Base-by-base conservation (phyloP, 37 sponge, comb jelly and placozoan genomes). In the Eunapius fragilis region DNA sequence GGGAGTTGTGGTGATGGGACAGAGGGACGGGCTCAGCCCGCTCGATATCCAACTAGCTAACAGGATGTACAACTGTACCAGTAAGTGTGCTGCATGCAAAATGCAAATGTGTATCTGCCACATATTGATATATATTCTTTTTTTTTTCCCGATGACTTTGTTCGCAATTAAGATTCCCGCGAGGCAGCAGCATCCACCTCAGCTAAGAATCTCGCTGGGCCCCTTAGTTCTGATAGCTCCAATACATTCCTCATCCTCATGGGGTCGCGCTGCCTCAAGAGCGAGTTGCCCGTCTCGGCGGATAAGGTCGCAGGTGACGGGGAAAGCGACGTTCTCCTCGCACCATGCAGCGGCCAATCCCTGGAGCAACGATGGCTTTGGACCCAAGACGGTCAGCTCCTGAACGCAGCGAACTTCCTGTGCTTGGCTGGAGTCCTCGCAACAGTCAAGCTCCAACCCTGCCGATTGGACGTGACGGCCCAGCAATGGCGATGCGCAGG, bases 41-140 rank as follows among this genome's bases (percentile, higher is more conserved):
- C 31, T 78, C 27, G 93, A 93, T 69, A 93, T 93, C 38, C 47
- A 76, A 49, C 93, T 85, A 72, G 90, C 93, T 9, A 89, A 86
- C 77, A 31, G 76, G 23, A 38, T 93, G 74, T 93, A 89, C 87
- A 71, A 91, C 30, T 91, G 92, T 37, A 23, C 34, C 32, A 72
- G 92, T 91, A 70, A 74, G 75, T 33, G 25, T 24, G n/a, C n/a
- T n/a, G n/a, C n/a, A n/a, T n/a, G n/a, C n/a, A n/a, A n/a, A n/a
- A n/a, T n/a, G n/a, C n/a, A 50, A 6, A 50, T 4, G 26, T 79
- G 26, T 24, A 47, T 12, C 4, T 45, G 4, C 47, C 47, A 11
- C 7, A 4, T 45, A 4, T 9, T 11, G 7, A 9, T 45, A 45
- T 45, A 45, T 45, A 45, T 9, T 45, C 7, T 9, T 11, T 45